Conservation (phyloP, 1,140 invertebrate genomes). For the Zaprionus kolodkinae region DNA sequence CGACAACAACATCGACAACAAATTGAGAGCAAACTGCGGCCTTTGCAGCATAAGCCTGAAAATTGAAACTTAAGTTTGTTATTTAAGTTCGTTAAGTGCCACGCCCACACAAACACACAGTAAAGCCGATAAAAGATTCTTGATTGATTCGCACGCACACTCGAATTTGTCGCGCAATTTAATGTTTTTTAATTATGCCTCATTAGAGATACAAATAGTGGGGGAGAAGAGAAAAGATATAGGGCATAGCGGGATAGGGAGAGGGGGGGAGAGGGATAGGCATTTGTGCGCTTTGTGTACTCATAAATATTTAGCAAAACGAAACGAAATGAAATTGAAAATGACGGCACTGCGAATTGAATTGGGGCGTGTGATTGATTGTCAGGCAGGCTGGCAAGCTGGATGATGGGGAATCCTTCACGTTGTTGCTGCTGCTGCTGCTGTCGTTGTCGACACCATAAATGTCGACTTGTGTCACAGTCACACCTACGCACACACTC, state of each 20-base stretch:
- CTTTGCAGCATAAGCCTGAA: slow-evolving; percentile 45
- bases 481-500: slow-evolving; percentile 57
- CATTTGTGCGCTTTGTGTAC: slow-evolving; percentile 20
- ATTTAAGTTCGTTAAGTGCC: slow-evolving; percentile 55
- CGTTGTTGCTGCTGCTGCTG: slow-evolving; percentile 43
- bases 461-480: slow-evolving; percentile 75
- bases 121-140: slow-evolving; percentile 36
- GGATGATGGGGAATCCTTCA: slow-evolving; percentile 54
- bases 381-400: slow-evolving; percentile 39
- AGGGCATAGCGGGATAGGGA: too few relatives aligned
- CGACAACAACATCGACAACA: slow-evolving; percentile 44
- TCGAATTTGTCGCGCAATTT: slow-evolving; percentile 46
- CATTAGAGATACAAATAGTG: slow-evolving; percentile 66
- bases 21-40: slow-evolving; percentile 26
- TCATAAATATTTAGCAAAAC: slow-evolving; percentile 72
- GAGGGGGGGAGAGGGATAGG: not conserved
- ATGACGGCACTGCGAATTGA: slow-evolving; percentile 61
- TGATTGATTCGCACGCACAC: slow-evolving; percentile 57
- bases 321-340: slow-evolving; percentile 60
- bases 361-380: slow-evolving; percentile 78
- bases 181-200: slow-evolving; percentile 78
- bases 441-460: slow-evolving; percentile 70
- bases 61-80: slow-evolving; percentile 67
- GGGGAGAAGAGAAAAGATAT: too few relatives aligned
- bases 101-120: slow-evolving; percentile 9